phyloP scores from a whole-genome alignment of 2,113 vertebrate species.

The Sander lucioperca region DNA sequence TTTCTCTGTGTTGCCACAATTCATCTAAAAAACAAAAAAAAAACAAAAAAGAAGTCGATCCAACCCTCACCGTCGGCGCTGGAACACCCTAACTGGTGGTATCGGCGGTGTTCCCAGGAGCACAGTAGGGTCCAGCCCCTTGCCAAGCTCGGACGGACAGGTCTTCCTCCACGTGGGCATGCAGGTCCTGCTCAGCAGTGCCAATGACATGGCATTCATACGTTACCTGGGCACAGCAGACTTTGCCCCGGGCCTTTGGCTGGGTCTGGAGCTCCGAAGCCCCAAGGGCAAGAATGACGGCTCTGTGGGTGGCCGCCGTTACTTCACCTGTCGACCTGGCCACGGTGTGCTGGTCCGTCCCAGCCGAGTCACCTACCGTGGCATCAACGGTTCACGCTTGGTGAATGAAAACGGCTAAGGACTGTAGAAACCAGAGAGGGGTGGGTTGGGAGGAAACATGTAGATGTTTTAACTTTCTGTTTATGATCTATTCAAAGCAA shows the following conservation, averaged over 20 bases:
- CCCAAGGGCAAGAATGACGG: slow-evolving; percentile 95
- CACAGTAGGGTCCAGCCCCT: slow-evolving; percentile 44
- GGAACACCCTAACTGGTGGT: slow-evolving; percentile 81
- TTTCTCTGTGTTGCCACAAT: not conserved
- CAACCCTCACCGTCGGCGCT: slow-evolving; percentile 85
- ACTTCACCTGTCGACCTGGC: slow-evolving; percentile 91
- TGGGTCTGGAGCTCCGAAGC: slow-evolving; percentile 93
- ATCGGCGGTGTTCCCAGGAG: slow-evolving; percentile 26
- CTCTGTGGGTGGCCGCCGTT: slow-evolving; percentile 89
- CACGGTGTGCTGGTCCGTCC: slow-evolving; percentile 93
- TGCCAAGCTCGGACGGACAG: slow-evolving; percentile 55
- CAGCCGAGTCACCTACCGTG: slow-evolving; percentile 92
- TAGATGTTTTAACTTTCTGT: not conserved
- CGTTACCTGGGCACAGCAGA: slow-evolving; percentile 92
- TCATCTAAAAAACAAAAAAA: not conserved
- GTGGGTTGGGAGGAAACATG: not conserved
- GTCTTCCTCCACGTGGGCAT: slow-evolving; percentile 90
- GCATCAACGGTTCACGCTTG: slow-evolving; percentile 91
- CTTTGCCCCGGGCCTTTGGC: slow-evolving; percentile 93
- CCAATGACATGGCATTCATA: slow-evolving; percentile 93
- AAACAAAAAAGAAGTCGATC: slow-evolving; percentile 82
- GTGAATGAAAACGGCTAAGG: slow-evolving; percentile 87
- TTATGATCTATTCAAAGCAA: slow-evolving; percentile 9
- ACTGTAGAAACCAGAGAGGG: not conserved
- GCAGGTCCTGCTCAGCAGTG: slow-evolving; percentile 94